Base-by-base conservation (phyloP, 30 jellyfish, hydroid and myxozoan species). In the Hydractinia echinata region DNA sequence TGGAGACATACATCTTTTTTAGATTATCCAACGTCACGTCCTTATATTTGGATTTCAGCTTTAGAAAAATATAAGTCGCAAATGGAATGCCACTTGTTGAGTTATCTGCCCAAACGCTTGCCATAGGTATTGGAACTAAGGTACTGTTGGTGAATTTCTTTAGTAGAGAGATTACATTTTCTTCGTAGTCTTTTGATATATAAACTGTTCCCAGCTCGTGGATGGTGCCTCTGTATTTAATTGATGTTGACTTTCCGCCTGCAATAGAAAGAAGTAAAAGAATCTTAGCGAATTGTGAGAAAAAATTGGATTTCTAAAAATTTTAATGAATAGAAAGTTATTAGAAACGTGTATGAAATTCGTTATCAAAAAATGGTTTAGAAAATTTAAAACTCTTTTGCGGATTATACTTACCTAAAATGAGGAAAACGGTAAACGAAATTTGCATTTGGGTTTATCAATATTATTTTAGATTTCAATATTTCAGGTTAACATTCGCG, bases 131-230 rank as follows among this genome's bases (percentile, higher is more conserved):
- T 53, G 85, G 87, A 67, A 78, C 88, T 55, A 84, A 66, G 11
- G 69, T 61, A 16, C 80, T 92, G 5, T 55, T 73, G 4, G 80
- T 69, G 76, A 54, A 89, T 61, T 89, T 73, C 15, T 76, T 78
- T 15, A 79, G 72, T 56, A 90, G 87, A 53, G 50, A 72, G 1
- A 84, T 89, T 48, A 89, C 87, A 10, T 85, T 87, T 72, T 86
- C 87, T 64, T 64, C 74, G 84, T 90, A 90, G 72, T 90, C 97
- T 6, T 93, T 89, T 10, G 97, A 83, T 77, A 90, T 55, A 53
- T 85, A 90, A 55, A 82, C 84, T 4, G 97, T 90, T 19, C 97
- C 97, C 81, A 82, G 11, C 51, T 90, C 97, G 5, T 90, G 97
- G 16, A 90, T 87, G 4, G 95, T 85, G 0, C 95, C 97, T 54